Evolutionary conservation across 2,888 invertebrate species (phyloP).

Genomic region (Mylabris sibirica): DNA sequence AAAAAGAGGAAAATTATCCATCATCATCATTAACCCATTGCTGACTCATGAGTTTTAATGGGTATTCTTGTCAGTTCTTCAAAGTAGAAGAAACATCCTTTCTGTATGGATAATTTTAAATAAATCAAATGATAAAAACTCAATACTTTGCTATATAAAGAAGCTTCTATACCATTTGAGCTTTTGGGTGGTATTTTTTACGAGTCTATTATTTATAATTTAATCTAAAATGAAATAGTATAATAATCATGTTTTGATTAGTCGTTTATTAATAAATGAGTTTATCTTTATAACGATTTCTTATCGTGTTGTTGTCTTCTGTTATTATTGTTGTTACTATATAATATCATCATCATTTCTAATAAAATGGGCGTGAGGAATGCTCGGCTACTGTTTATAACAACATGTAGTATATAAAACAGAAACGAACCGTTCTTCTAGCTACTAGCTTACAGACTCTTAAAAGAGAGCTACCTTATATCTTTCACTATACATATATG

Average conservation of each 20-base stretch:
- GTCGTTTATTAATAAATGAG: neutral
- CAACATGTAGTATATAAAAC: conserved; percentile 16
- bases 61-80: conserved; percentile 19
- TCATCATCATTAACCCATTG: conserved; percentile 16
- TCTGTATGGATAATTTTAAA: conserved; percentile 12
- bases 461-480: neutral
- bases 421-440: neutral
- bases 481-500: neutral
- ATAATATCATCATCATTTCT: conserved; percentile 34
- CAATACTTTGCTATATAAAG: too few species aligned
- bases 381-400: conserved; percentile 30
- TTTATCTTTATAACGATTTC: neutral
- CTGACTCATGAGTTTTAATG: conserved; percentile 35
- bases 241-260: too few species aligned
- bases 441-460: conserved; percentile 14
- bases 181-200: too few species aligned
- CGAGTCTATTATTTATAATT: too few species aligned
- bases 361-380: conserved; percentile 45
- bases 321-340: neutral
- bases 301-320: neutral
- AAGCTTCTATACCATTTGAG: too few species aligned
- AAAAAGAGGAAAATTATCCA: conserved; percentile 28
- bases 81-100: conserved; percentile 2
- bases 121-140: conserved; percentile 24
- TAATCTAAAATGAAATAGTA: too few species aligned